These are phyloP conservation scores for Equus quagga DNA, from an alignment of 2,113 vertebrate genomes.

Conservation along the genomic window DNA sequence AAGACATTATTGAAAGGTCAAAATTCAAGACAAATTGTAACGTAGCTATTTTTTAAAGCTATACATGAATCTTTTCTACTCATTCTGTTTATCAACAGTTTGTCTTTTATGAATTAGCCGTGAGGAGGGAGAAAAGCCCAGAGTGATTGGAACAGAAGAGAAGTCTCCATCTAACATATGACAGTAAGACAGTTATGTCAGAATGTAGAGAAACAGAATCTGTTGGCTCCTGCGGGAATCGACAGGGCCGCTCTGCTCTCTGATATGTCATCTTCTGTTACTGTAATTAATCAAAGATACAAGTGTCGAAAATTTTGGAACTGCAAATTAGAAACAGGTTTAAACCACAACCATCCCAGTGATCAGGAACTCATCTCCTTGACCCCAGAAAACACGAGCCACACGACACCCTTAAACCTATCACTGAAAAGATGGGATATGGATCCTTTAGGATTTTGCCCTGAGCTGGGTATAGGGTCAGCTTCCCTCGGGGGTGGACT, in stretches of 20 bases:
- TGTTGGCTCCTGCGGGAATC: fast-evolving
- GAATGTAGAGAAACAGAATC: neutral
- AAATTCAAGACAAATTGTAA: neutral
- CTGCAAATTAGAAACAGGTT: neutral
- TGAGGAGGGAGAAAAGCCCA: neutral
- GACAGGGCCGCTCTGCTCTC: neutral
- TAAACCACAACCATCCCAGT: neutral
- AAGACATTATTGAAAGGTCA: neutral
- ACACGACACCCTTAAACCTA: neutral
- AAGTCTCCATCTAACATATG: neutral
- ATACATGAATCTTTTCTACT: neutral
- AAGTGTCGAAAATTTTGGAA: neutral
- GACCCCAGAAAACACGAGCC: neutral
- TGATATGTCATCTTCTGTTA: neutral
- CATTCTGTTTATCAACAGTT: neutral
- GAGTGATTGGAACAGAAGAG: neutral
- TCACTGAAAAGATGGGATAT: neutral
- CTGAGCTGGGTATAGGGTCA: neutral
- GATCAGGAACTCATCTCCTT: neutral
- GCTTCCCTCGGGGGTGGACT: neutral
- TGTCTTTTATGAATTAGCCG: neutral
- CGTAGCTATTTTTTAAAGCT: neutral
- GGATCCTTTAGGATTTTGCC: neutral
- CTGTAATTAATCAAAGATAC: neutral
- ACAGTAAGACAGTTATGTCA: neutral